Conservation (phyloP, 2,797 vertebrate genomes). For the Taenioides sp. region DNA sequence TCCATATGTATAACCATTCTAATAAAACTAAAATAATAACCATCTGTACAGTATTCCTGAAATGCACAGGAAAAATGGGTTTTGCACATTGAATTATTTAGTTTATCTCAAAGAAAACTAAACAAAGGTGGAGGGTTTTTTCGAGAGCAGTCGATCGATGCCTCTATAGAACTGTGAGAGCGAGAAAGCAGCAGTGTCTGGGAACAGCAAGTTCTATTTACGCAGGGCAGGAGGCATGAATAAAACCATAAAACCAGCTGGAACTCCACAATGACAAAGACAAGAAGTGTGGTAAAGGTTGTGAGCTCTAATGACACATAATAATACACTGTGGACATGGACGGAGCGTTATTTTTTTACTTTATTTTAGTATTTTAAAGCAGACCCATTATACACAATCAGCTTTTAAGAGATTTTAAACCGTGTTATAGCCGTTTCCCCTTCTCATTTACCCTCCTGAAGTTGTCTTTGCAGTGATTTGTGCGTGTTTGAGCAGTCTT, state of each 20-base stretch:
- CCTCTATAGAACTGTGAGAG: neutral
- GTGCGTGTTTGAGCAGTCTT: too few relatives aligned
- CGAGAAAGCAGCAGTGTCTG: neutral
- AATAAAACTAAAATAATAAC: too few relatives aligned
- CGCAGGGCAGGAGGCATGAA: slow-evolving; percentile 9
- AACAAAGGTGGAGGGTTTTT: neutral
- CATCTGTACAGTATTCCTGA: neutral
- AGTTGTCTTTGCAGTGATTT: too few relatives aligned
- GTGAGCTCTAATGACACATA: neutral
- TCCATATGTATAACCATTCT: too few relatives aligned
- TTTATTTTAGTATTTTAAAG: too few relatives aligned
- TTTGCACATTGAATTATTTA: neutral
- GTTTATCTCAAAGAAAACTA: neutral
- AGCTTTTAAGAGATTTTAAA: too few relatives aligned
- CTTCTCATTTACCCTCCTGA: too few relatives aligned
- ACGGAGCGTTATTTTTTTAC: too few relatives aligned
- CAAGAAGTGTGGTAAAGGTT: neutral
- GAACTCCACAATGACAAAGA: neutral
- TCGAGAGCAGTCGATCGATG: neutral
- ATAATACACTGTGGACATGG: neutral
- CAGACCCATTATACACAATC: too few relatives aligned
- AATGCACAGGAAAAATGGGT: neutral
- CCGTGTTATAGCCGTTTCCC: too few relatives aligned
- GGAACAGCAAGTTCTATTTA: neutral
- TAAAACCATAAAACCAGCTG: slow-evolving; percentile 1